Conservation (phyloP, 2,113 vertebrate genomes). For the Circaetus cinerascens region DNA sequence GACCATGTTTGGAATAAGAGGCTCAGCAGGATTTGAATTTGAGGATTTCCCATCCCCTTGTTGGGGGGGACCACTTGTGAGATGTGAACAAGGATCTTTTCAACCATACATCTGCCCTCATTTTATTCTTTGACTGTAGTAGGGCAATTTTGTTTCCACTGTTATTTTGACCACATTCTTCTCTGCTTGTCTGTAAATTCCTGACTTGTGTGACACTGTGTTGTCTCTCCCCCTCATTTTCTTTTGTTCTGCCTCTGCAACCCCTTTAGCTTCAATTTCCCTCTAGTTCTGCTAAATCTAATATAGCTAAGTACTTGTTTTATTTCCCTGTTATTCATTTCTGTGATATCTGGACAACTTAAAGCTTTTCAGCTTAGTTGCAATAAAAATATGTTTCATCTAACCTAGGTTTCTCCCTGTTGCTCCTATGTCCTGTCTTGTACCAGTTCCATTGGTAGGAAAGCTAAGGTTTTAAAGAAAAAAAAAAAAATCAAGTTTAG, state of each 20-base stretch:
- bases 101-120: background rate
- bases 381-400: background rate
- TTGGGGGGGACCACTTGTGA: rapidly evolving
- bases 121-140: background rate
- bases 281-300: background rate
- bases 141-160: background rate
- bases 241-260: background rate
- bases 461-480: background rate
- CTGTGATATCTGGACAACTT: background rate
- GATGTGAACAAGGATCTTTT: background rate
- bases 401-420: background rate
- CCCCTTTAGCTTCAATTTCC: background rate
- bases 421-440: background rate
- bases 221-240: background rate
- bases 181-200: background rate
- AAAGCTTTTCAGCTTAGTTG: background rate
- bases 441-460: background rate
- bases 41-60: background rate
- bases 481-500: background rate
- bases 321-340: background rate
- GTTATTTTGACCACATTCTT: background rate
- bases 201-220: rapidly evolving
- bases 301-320: background rate
- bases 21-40: background rate
- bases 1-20: background rate